A percentile compares a stretch with the other conserved stretches of the same genome.
Conservation (phyloP, 2,113 vertebrate species). For the Grammomys dolichurus region DNA sequence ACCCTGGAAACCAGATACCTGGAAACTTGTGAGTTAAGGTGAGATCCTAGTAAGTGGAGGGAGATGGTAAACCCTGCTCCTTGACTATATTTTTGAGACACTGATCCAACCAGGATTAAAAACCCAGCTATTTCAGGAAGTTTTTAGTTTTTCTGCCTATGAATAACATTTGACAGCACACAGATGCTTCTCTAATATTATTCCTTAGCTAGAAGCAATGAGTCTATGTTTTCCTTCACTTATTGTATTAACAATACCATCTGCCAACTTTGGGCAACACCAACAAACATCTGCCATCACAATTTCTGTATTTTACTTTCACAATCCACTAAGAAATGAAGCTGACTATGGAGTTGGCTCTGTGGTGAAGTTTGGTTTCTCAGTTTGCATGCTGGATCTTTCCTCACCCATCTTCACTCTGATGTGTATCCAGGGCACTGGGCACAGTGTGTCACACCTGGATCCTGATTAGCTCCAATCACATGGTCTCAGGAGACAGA, state of each 20-base stretch:
- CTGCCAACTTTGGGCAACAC: neutral
- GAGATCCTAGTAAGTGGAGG: neutral
- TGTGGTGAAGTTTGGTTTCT: conserved; percentile 5
- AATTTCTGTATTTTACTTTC: conserved; percentile 3
- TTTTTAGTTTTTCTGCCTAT: conserved; percentile 16
- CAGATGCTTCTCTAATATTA: neutral
- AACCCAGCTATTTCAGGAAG: neutral
- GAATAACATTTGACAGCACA: conserved; percentile 24
- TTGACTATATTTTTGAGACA: neutral
- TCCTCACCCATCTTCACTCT: neutral
- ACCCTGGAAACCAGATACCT: neutral
- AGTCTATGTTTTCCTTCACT: neutral
- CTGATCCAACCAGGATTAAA: neutral
- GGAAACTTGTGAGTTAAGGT: neutral
- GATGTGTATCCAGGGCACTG: neutral
- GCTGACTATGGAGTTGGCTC: neutral
- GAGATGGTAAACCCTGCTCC: neutral
- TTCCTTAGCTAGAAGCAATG: conserved; percentile 26
- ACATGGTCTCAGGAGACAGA: neutral
- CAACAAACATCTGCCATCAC: conserved; percentile 18
- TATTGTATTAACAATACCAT: neutral
- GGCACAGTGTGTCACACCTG: neutral
- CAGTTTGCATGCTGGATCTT: neutral
- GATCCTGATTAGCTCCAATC: neutral
- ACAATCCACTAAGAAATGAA: neutral